phyloP scores from a whole-genome alignment of 2,888 invertebrate genomes.

The Melieria crassipennis region DNA sequence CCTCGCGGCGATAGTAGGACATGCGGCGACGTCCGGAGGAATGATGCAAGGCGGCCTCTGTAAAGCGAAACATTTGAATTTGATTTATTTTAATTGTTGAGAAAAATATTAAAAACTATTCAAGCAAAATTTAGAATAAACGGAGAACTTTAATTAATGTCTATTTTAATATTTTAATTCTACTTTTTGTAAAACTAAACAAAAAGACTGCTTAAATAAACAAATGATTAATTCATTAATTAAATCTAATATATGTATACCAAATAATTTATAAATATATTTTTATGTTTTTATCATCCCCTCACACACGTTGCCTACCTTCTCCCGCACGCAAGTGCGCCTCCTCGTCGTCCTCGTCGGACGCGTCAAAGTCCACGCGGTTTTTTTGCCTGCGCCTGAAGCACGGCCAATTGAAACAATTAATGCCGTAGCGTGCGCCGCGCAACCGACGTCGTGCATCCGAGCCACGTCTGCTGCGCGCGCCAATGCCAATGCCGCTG shows the following conservation, averaged over 20 bases:
- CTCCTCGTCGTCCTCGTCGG: slow-evolving; percentile 60
- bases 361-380: slow-evolving; percentile 41
- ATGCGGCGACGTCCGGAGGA: slow-evolving; percentile 54
- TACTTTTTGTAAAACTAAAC: neutral
- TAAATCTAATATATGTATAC: too few relatives aligned
- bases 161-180: neutral
- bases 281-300: too few relatives aligned
- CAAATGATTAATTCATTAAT: too few relatives aligned
- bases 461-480: slow-evolving; percentile 40
- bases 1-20: slow-evolving; percentile 60
- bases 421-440: slow-evolving; percentile 33
- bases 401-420: slow-evolving; percentile 51
- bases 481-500: slow-evolving; percentile 51
- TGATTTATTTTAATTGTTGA: too few relatives aligned
- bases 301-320: slow-evolving; percentile 37
- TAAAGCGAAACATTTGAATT: neutral
- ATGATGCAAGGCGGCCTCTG: slow-evolving; percentile 24
- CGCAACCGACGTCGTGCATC: slow-evolving; percentile 60
- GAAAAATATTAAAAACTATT: too few relatives aligned
- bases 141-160: neutral
- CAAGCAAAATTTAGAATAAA: neutral
- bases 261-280: too few relatives aligned
- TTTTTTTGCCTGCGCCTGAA: slow-evolving; percentile 43
- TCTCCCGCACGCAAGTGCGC: slow-evolving; percentile 57
- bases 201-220: too few relatives aligned